Conservation (phyloP, 2,888 invertebrate species). For the Spialia ferax region DNA sequence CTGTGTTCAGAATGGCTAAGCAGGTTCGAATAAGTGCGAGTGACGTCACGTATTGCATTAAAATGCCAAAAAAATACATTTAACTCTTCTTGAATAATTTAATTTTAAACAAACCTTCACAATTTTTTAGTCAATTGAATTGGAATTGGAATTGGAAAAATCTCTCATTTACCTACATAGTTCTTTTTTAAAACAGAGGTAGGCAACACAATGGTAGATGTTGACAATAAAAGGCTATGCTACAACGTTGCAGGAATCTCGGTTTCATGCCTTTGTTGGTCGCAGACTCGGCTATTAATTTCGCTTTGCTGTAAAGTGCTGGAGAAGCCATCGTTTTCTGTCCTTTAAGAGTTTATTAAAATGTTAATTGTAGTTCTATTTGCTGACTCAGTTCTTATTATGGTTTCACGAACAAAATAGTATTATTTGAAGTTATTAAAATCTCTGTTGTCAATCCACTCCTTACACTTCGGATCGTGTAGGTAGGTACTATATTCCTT, state of each 20-base stretch:
- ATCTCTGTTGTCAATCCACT: background rate
- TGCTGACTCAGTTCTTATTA: background rate
- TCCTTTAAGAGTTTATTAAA: conserved; percentile 28
- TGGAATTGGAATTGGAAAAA: no score
- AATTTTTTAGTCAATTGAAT: no score
- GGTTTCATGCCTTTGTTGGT: conserved; percentile 32
- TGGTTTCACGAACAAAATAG: background rate
- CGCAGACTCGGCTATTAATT: conserved; percentile 26
- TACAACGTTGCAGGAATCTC: conserved; percentile 34
- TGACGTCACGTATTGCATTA: no score
- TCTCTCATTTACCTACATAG: no score
- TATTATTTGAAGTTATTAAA: background rate
- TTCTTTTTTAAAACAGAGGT: no score
- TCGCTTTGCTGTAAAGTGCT: conserved; percentile 21
- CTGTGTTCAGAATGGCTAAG: no score
- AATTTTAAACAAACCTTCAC: background rate
- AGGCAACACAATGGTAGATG: no score
- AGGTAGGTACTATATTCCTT: no score
- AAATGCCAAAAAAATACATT: no score
- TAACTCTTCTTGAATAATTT: no score
- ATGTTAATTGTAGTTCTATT: background rate
- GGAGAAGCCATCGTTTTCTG: conserved; percentile 15
- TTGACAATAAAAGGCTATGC: conserved; percentile 34
- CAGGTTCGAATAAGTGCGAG: no score
- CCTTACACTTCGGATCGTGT: no score